Evolutionary conservation across 1,140 invertebrate species (phyloP).

Genomic region (Drosophila neocordata): DNA sequence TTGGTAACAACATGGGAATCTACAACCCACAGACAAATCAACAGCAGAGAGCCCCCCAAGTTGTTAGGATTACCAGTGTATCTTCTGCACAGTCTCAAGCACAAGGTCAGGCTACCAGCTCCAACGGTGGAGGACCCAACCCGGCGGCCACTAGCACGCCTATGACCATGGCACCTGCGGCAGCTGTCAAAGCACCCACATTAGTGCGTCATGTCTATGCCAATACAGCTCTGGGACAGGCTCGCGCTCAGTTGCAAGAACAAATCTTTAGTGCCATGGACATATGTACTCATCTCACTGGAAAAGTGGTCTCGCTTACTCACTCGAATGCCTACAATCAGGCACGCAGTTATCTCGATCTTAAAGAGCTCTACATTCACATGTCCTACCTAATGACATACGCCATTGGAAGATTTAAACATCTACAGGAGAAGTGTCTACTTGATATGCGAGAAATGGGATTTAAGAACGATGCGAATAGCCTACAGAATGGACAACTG

Average conservation of each 20-base stretch:
- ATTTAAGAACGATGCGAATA: slow-evolving; percentile 78
- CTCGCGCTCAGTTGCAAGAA: slow-evolving; percentile 71
- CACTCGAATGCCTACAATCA: slow-evolving; percentile 81
- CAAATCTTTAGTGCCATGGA: slow-evolving; percentile 80
- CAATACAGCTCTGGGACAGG: slow-evolving; percentile 56
- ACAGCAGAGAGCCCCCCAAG: slow-evolving; percentile 54
- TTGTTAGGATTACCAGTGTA: slow-evolving; percentile 49
- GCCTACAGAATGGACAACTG: slow-evolving; percentile 76
- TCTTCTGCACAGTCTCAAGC: slow-evolving; percentile 15
- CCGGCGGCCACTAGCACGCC: not conserved
- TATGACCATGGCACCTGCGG: slow-evolving; percentile 25
- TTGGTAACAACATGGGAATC: slow-evolving; percentile 61
- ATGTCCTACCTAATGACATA: slow-evolving; percentile 82
- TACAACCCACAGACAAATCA: slow-evolving; percentile 63
- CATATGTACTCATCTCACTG: slow-evolving; percentile 78
- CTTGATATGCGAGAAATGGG: slow-evolving; percentile 78
- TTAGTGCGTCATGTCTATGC: slow-evolving; percentile 63
- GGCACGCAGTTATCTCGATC: slow-evolving; percentile 66
- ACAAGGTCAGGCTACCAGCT: slow-evolving; percentile 1
- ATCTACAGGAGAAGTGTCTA: slow-evolving; percentile 79
- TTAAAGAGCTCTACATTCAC: slow-evolving; percentile 82
- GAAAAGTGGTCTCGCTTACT: slow-evolving; percentile 76
- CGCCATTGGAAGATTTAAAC: slow-evolving; percentile 78
- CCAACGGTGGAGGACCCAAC: slow-evolving; percentile 34
- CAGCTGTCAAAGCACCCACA: slow-evolving; percentile 21